Base-by-base conservation (phyloP, 1,140 invertebrate genomes). In the Chymomyza costata region DNA sequence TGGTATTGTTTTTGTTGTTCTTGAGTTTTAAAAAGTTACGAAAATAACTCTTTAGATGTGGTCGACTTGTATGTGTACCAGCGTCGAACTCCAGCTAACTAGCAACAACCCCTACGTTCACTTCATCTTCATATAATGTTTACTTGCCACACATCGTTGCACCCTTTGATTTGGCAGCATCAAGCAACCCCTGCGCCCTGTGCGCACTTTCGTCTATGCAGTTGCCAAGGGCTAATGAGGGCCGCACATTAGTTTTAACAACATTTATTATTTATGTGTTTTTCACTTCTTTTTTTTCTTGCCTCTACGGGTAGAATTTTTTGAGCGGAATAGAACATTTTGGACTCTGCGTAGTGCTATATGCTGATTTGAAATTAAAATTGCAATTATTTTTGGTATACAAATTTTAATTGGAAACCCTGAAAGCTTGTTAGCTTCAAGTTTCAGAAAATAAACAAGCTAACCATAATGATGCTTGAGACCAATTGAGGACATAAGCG, bases 201-300 rank as follows among this genome's bases (percentile, higher is more conserved):
- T n/a, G n/a, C n/a, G 14, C 25, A 11, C 40, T n/a, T 31, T 48
- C 34, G 28, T 25, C 51, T 61, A 43, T 50, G 41, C 35, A 40
- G 52, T 74, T 69, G 65, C 70, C 71, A 49, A 54, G 38, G 71
- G 71, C 71, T 76, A 76, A 76, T 76, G 71, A 76, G 71, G 57
- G 71, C 71, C 71, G 71, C 71, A 76, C 71, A 76, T 76, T 76
- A 76, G 71, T 76, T 76, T 76, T 76, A 76, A 76, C 71, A 76
- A 78, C 66, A 76, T 76, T 71, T 76, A 76, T 76, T 76, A 76
- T 76, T 78, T 76, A 76, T 76, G 71, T 57, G 66, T 78, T 76
- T 71, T 65, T 59, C 17, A 30, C 41, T 32, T 21, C 35, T 17
- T 19, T 50, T 41, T 48, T 44, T 52, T 44, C n/a, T n/a, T n/a